These are phyloP conservation scores for Bambusicola thoracicus DNA, from an alignment of 2,113 vertebrate species.

Conservation along the genomic window DNA sequence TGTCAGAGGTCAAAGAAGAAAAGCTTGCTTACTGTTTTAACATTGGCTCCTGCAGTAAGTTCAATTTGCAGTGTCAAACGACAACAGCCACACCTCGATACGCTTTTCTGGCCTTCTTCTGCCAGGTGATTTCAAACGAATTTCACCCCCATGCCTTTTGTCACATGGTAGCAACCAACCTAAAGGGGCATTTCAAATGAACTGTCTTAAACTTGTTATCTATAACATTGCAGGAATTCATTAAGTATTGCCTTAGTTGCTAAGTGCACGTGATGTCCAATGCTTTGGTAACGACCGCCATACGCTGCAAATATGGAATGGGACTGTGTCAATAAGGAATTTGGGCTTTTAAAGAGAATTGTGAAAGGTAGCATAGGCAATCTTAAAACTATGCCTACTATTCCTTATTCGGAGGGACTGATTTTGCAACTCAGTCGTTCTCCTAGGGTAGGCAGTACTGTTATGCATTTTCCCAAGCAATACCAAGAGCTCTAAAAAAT, in stretches of 20 bases:
- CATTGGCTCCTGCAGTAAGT: neutral
- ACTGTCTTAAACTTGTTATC: neutral
- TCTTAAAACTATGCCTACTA: neutral
- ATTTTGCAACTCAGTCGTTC: neutral
- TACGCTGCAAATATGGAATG: fast-evolving
- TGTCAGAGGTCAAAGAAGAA: slow-evolving; percentile 28
- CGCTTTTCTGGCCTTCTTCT: neutral
- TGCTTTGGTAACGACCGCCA: neutral
- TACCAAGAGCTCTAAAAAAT: neutral
- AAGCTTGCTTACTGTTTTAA: neutral
- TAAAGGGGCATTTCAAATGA: neutral
- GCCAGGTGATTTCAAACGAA: neutral
- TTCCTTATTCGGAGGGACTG: neutral
- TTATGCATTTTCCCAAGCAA: neutral
- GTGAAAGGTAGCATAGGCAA: neutral
- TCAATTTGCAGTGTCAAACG: neutral
- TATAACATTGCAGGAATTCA: neutral
- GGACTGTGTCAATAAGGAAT: neutral
- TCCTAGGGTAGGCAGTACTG: neutral
- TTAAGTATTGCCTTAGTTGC: neutral
- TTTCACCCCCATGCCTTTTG: neutral
- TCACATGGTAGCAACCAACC: neutral
- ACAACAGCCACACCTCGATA: neutral
- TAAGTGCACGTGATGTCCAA: neutral
- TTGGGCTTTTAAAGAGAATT: neutral